These are phyloP conservation scores for Oikopleura dioica DNA, from an alignment of 23 tunicate genomes.

Conservation along the genomic window DNA sequence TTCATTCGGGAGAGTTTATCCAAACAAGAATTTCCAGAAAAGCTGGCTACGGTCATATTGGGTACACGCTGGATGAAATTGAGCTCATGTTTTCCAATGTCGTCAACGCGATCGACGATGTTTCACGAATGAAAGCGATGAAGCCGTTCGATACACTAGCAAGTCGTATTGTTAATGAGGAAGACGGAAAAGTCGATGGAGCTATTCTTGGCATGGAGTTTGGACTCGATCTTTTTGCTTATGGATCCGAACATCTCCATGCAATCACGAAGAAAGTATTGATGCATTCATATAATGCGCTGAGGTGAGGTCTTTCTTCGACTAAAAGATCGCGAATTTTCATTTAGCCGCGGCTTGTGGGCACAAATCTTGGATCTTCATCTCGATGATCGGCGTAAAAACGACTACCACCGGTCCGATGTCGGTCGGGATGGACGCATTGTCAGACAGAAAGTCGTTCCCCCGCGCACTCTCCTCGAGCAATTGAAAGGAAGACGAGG, in stretches of 20 bases:
- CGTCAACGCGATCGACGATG: slow-evolving; percentile 2
- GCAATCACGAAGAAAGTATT: not conserved
- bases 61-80: slow-evolving; percentile 1
- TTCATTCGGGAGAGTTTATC: not conserved
- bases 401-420: not conserved
- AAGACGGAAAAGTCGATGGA: not conserved
- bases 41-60: slow-evolving; percentile 11
- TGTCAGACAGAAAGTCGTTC: not conserved
- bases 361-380: not conserved
- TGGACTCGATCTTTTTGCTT: not conserved
- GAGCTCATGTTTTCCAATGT: slow-evolving; percentile 11
- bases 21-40: not conserved
- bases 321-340: too few species aligned
- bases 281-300: not conserved
- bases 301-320: not conserved
- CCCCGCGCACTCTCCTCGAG: slow-evolving; percentile 3
- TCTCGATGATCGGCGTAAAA: slow-evolving; percentile 12
- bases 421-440: slow-evolving; percentile 8
- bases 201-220: slow-evolving; percentile 4
- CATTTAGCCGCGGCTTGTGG: slow-evolving; percentile 6
- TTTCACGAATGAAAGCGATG: not conserved
- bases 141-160: slow-evolving; percentile 9
- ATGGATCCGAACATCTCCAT: slow-evolving; percentile 1
- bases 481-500: not conserved
- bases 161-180: not conserved